Base-by-base conservation (phyloP, 2,797 vertebrate species). In the Pipistrellus pygmaeus region DNA sequence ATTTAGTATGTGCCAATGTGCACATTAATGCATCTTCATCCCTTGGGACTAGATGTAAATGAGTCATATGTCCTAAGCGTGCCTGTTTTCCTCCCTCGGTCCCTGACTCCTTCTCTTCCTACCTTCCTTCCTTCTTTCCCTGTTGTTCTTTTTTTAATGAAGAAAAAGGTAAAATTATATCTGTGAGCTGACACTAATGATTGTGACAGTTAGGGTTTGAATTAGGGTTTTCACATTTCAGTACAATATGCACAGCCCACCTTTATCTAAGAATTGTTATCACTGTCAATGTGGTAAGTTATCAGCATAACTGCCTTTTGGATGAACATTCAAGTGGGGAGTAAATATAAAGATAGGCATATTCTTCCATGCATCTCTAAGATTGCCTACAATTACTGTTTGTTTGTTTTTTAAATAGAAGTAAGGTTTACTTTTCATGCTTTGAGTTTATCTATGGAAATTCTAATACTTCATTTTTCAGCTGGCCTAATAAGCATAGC, bases 321-420 rank as follows among this genome's bases (percentile, higher is more conserved):
- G 95, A 90, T 97, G 97, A 97, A 96, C 87, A 95, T 95, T 96
- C 90, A 96, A 96, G 97, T 98, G 95, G 97, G 95, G 95, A 55
- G 94, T 97, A 97, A 97, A 98, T 98, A 94, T 96, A 97, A 97
- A 97, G 97, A 97, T 86, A 98, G 95, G 88, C 96, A 96, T 93
- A 46, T 90, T 97, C 97, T 96, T 98, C 97, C 80, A 69, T 96
- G 83, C 81, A 96, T 97, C 75, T 62, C 92, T 85, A 91, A 95
- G 96, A 82, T 96, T 97, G 51, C 91, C 86, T 96, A 57, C n/a
- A 95, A 95, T 94, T 97, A 85, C 83, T 90, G 53, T 92, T 88
- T 97, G 4, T 60, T 60, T 27, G 38, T 62, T 62, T 64, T 64
- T 51, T 18, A 48, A 48, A 96, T 20, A 72, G 62, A 94, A 80